Base-by-base conservation (phyloP, 2,888 invertebrate genomes). In the Athrips mouffetella region DNA sequence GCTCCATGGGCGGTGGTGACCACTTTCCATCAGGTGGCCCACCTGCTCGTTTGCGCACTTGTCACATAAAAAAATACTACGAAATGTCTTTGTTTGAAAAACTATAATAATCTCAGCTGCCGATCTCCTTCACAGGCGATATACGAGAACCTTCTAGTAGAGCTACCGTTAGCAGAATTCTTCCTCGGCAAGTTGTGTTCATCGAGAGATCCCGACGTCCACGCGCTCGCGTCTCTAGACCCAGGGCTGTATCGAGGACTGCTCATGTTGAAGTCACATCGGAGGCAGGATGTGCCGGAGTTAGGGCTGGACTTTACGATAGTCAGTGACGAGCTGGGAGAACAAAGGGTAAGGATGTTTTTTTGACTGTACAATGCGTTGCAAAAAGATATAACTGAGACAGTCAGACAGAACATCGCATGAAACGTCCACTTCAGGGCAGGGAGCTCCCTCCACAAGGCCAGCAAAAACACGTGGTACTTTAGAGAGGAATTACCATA, bases 121-220 rank as follows among this genome's bases (percentile, higher is more conserved):
- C 4, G n/a, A n/a, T n/a, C 8, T 13, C 13, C 10, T 25, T 55
- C 62, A 1, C 78, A 94, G 94, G 97, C 98, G 0, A 86, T 99
- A 42, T 98, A 98, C 82, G 98, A 98, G 78, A 97, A 97, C 79
- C 91, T 98, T 47, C 82, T 99, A 52, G 96, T 98, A 3, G 99
- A 99, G 76, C 80, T 99, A 27, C 98, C 98, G 0, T 91, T 99
- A 60, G 98, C 99, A 1, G 96, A 96, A 67, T 99, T 99, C 82
- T 99, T 99, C 83, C 88, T 99, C 18, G 79, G 83, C 53, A 88
- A 88, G 64, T 54, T 88, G 53, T 84, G 86, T 45, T 95, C 96
- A 39, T 91, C 97, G 23, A 94, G 96, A 0, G 94, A 94, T 65
- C 93, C 96, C 0, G 96, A 96, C 66, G 94, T 97, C 40, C 98